Evolutionary conservation across 2,888 invertebrate species (phyloP).

Genomic region (Acleris sparsana): DNA sequence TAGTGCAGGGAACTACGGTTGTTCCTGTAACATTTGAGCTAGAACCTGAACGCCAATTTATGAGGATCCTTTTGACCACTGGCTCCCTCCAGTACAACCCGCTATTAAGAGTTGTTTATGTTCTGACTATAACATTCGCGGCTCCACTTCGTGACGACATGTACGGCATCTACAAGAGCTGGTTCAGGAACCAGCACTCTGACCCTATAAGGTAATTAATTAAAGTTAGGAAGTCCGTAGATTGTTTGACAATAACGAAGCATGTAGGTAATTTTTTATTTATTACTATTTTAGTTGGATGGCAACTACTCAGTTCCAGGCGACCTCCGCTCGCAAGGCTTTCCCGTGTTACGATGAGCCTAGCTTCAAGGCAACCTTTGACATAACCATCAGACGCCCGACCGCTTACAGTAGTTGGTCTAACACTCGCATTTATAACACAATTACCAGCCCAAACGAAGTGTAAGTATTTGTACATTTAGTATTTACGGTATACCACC

Average conservation of each 20-base stretch:
- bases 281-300: slow-evolving; percentile 70
- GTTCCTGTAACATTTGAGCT: slow-evolving; percentile 40
- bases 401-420: slow-evolving; percentile 74
- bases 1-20: slow-evolving; percentile 54
- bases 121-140: slow-evolving; percentile 54
- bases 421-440: slow-evolving; percentile 82
- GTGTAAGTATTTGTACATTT: slow-evolving; percentile 48
- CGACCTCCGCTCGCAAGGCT: slow-evolving; percentile 86
- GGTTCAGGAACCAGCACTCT: slow-evolving; percentile 59
- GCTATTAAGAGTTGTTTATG: slow-evolving; percentile 48
- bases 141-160: slow-evolving; percentile 65
- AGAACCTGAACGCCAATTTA: slow-evolving; percentile 56
- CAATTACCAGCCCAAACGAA: slow-evolving; percentile 30
- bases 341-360: slow-evolving; percentile 94
- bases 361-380: slow-evolving; percentile 90
- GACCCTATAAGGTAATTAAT: slow-evolving; percentile 51
- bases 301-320: slow-evolving; percentile 88
- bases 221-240: no score
- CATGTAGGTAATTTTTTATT: neutral
- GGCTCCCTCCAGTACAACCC: slow-evolving; percentile 51
- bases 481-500: no score
- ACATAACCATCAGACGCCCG: slow-evolving; percentile 85
- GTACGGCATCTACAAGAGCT: slow-evolving; percentile 73
- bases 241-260: neutral
- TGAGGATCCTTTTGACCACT: slow-evolving; percentile 49